phyloP scores from a whole-genome alignment of 2,797 vertebrate species.

The Jordanella pulchra region DNA sequence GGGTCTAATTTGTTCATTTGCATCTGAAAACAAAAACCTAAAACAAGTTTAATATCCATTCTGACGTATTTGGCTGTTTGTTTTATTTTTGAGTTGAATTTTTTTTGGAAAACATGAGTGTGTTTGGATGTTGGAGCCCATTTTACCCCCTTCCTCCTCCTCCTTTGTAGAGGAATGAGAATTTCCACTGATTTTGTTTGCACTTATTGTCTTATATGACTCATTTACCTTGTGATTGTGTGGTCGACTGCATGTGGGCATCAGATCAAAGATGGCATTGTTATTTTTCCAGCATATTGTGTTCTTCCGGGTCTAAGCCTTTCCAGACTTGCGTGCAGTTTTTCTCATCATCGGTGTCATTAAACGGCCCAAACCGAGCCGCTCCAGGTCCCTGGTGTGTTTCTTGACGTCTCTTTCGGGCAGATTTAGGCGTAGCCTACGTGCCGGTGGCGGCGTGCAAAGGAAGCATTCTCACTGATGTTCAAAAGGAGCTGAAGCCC shows the following conservation, averaged over 20 bases:
- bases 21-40: background rate
- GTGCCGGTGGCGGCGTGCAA: slow-evolving; percentile 40
- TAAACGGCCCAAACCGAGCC: slow-evolving; percentile 17
- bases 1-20: slow-evolving; percentile 26
- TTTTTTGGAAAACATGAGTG: slow-evolving; percentile 1
- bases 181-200: slow-evolving; percentile 48
- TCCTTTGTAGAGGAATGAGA: slow-evolving; percentile 1
- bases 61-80: background rate
- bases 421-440: slow-evolving; percentile 25
- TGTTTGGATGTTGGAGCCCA: slow-evolving; percentile 7
- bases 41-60: background rate
- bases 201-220: slow-evolving; percentile 54
- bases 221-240: slow-evolving; percentile 38
- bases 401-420: slow-evolving; percentile 34
- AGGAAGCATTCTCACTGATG: slow-evolving; percentile 33
- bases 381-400: slow-evolving; percentile 40
- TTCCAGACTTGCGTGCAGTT: slow-evolving; percentile 50
- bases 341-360: slow-evolving; percentile 67
- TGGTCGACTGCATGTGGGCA: slow-evolving; percentile 42
- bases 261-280: slow-evolving; percentile 78
- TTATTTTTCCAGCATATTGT: slow-evolving; percentile 50
- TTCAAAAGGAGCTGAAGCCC: slow-evolving; percentile 17
- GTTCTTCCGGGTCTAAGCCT: slow-evolving; percentile 37
- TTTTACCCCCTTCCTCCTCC: background rate
- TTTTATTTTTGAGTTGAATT: background rate